Base-by-base conservation (phyloP, 2,888 invertebrate genomes). In the Caenorhabditis macrosperma region DNA sequence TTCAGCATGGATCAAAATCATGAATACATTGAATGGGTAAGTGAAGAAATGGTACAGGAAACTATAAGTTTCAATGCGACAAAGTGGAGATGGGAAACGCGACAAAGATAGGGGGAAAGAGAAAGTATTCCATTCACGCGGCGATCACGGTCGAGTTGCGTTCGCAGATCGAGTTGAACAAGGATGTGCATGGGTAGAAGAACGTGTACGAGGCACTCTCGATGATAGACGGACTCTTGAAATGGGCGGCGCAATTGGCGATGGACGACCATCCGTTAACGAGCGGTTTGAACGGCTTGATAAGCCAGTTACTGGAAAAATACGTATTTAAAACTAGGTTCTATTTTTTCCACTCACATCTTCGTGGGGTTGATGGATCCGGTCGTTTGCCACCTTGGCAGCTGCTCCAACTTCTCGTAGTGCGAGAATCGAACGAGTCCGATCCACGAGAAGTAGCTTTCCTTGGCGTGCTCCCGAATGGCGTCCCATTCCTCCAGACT, bases 201-300 rank as follows among this genome's bases (percentile, higher is more conserved):
- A 48, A 82, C 22, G 75, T 54, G 71, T 78, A 82, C 22, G 72
- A 72, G 33, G 48, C 20, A 7, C 57, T 33, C 10, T 57, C 64
- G 7, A 64, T 15, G 0, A 10, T 15, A 0, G 59, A 26, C 7
- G 69, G 66, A 22, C 54, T 61, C 10, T 78, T 64, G 46, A 20
- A 78, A 59, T 55, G 48, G 20, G 82, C 78, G 22, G 76, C 82
- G 50, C 82, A 82, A 44, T 82, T 74, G 17, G 82, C 68, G 12
- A 60, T 38, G 10, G 69, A 60, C 9, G 71, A 55, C 82, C 82
- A 82, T 54, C 82, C 82, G 28, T 78, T 78, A 33, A 20, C 50
- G 7, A 64, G 24, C 15, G 74, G 60, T 2, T 41, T 28, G 61
- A 41, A 72, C 30, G 81, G 81, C 28, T 57, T 78, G 54, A 46